These are phyloP conservation scores for Lucilia sericata DNA, from an alignment of 1,140 invertebrate species.

Conservation along the genomic window DNA sequence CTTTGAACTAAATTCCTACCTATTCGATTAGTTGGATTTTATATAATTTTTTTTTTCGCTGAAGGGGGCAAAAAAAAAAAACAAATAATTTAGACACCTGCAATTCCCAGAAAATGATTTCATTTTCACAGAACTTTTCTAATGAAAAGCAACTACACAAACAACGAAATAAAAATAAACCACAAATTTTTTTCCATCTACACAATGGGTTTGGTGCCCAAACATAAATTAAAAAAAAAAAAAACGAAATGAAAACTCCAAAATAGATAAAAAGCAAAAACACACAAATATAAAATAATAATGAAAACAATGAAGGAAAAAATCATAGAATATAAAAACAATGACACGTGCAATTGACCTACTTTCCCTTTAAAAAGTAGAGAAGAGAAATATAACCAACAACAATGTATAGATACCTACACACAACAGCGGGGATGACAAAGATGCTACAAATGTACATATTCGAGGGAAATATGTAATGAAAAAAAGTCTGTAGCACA, in stretches of 20 bases:
- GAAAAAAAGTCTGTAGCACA: no score
- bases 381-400: no score
- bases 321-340: conserved; percentile 29
- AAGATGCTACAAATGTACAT: not conserved
- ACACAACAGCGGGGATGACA: not conserved
- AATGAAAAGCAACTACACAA: not conserved
- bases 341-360: conserved; percentile 49
- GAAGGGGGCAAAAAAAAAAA: no score
- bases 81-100: not conserved
- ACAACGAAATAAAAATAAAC: not conserved
- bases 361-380: conserved; percentile 45
- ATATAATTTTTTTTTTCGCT: no score
- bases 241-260: not conserved
- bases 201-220: no score
- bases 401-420: not conserved
- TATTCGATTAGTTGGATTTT: no score
- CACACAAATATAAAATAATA: no score
- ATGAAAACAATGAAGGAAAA: not conserved
- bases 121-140: conserved; percentile 28
- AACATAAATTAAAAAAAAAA: not conserved
- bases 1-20: no score
- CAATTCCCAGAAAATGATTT: conserved; percentile 23
- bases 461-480: no score
- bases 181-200: not conserved
- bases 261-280: not conserved